A percentile compares a stretch with the other conserved stretches of the same genome.
Conservation (phyloP, 2,113 vertebrate genomes). For the Forbesichthys agassizii region DNA sequence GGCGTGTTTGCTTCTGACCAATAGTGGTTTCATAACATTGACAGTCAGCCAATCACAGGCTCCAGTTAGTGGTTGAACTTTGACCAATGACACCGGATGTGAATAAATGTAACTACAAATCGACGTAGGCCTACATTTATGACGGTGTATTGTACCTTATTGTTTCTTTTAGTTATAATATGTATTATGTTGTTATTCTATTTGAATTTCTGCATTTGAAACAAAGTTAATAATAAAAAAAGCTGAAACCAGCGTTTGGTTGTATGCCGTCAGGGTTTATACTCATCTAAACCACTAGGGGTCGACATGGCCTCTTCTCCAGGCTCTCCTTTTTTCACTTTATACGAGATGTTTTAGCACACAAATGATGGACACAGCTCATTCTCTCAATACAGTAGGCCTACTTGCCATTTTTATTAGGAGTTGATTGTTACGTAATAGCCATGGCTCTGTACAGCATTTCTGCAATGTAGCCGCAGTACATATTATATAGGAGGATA, state of each 20-base stretch:
- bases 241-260: too few relatives aligned
- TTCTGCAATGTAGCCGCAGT: constrained; percentile 58
- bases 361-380: constrained; percentile 20
- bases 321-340: not conserved
- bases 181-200: too few relatives aligned
- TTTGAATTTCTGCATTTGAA: too few relatives aligned
- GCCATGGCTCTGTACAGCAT: constrained; percentile 70
- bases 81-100: constrained; percentile 43
- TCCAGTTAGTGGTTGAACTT: not conserved
- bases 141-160: too few relatives aligned
- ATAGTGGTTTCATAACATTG: constrained; percentile 52
- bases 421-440: constrained; percentile 63
- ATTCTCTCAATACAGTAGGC: constrained; percentile 55
- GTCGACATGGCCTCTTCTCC: too few relatives aligned
- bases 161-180: too few relatives aligned
- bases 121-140: too few relatives aligned
- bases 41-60: constrained; percentile 43
- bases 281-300: too few relatives aligned
- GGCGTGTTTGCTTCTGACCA: constrained; percentile 51
- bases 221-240: too few relatives aligned
- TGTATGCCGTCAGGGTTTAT: too few relatives aligned
- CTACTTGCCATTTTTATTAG: constrained; percentile 70
- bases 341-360: not conserved
- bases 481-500: constrained; percentile 64
- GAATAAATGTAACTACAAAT: constrained; percentile 4